Percentiles rank a stretch among this genome's conserved stretches.
Evolutionary conservation across 2,113 vertebrate genomes (phyloP).

Genomic region (Cryptoleucopteryx plumbea): DNA sequence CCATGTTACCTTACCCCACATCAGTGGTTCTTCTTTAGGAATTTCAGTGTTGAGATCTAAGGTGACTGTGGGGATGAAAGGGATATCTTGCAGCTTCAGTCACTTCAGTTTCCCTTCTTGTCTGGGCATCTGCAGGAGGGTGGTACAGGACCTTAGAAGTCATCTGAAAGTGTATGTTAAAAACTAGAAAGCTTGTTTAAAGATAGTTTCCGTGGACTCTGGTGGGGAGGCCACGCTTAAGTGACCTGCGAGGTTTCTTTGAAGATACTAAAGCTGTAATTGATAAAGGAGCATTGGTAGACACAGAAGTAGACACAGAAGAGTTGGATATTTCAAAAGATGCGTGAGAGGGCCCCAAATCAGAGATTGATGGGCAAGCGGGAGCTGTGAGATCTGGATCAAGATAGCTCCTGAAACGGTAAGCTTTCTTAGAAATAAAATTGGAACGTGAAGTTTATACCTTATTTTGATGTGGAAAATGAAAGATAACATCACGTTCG

Average conservation of each 20-base stretch:
- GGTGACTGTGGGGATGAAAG: not conserved
- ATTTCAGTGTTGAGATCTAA: not conserved
- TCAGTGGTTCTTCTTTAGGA: not conserved
- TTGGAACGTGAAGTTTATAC: not conserved
- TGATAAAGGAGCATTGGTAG: not conserved
- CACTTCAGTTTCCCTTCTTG: not conserved
- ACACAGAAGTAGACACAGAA: not conserved
- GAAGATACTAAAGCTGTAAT: constrained; percentile 1
- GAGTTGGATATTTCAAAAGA: constrained; percentile 23
- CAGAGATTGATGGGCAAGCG: not conserved
- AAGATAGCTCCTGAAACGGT: not conserved
- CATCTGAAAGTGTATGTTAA: not conserved
- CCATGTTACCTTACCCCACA: not conserved
- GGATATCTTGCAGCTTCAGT: not conserved
- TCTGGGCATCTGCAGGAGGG: not conserved
- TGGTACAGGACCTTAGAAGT: not conserved
- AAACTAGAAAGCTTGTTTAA: not conserved
- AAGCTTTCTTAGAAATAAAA: not conserved
- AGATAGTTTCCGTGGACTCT: not conserved
- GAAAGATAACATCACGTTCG: not conserved
- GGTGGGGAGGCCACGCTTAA: not conserved
- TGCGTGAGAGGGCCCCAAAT: not conserved
- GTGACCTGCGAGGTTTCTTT: not conserved
- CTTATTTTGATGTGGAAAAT: not conserved
- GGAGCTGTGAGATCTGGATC: not conserved